Evolutionary conservation across 2,797 vertebrate genomes (phyloP).

Genomic region (Malacoraja senta): DNA sequence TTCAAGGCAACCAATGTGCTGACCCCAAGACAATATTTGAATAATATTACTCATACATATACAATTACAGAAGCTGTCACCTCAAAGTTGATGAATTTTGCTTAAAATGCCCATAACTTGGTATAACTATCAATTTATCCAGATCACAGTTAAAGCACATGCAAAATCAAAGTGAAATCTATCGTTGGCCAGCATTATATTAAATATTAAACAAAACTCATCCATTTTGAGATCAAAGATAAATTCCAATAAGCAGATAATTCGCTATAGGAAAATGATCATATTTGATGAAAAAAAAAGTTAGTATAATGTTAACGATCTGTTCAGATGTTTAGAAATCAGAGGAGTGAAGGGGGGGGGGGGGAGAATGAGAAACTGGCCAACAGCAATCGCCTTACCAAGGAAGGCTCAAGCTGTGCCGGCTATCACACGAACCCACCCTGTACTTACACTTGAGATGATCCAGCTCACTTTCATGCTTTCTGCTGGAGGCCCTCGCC

Average conservation of each 20-base stretch:
- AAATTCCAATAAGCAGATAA: neutral
- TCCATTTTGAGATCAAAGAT: neutral
- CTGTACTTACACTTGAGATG: constrained; percentile 35
- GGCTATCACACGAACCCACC: neutral
- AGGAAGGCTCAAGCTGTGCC: neutral
- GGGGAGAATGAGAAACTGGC: neutral
- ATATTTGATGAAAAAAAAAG: neutral
- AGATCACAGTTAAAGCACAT: neutral
- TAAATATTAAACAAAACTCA: neutral
- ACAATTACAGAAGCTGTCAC: neutral
- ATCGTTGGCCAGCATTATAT: too few relatives aligned
- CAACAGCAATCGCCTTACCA: neutral
- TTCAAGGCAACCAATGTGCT: neutral
- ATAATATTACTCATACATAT: neutral
- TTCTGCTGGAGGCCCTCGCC: constrained; percentile 32
- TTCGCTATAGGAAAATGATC: neutral
- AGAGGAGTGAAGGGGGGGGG: neutral
- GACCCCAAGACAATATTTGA: neutral
- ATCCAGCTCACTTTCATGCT: constrained; percentile 31
- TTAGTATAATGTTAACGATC: neutral
- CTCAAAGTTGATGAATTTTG: neutral
- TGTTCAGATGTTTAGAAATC: neutral
- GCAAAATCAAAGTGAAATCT: constrained; percentile 18
- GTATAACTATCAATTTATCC: neutral
- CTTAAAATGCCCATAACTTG: neutral